A percentile compares a stretch with the other conserved stretches of the same genome.
Conservation (phyloP, 2,888 invertebrate species). For the Gryllus longicercus region DNA sequence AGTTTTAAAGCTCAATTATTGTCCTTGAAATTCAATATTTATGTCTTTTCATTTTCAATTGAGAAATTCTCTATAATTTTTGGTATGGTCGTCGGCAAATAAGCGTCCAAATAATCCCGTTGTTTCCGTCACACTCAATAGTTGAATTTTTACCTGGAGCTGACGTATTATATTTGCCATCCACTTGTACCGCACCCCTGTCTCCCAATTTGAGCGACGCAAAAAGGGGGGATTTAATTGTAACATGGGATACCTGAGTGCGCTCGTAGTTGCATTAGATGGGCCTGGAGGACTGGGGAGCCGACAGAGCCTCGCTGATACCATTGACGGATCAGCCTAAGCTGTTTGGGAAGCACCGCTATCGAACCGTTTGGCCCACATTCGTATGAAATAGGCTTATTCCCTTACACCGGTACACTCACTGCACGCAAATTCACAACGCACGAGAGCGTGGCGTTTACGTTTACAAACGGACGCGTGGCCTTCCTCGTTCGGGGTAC, state of each 20-base stretch:
- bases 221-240: background rate
- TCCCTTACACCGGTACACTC: background rate
- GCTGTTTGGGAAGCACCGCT: background rate
- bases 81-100: too few species aligned
- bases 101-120: too few species aligned
- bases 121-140: too few species aligned
- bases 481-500: too few species aligned
- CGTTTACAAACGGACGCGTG: too few species aligned
- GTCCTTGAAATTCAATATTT: too few species aligned
- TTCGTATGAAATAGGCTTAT: conserved; percentile 9
- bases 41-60: too few species aligned
- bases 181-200: background rate
- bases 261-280: background rate
- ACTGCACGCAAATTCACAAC: background rate
- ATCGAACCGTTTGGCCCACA: background rate
- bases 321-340: conserved; percentile 3
- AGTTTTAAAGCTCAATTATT: too few species aligned
- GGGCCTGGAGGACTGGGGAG: background rate
- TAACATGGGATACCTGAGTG: background rate
- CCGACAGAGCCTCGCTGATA: background rate
- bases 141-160: too few species aligned
- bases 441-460: background rate
- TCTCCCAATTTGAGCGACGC: background rate
- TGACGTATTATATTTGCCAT: too few species aligned
- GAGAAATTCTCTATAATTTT: too few species aligned